These are phyloP conservation scores for Leptobrachium leishanense DNA, from an alignment of 2,113 vertebrate species.

Conservation along the genomic window DNA sequence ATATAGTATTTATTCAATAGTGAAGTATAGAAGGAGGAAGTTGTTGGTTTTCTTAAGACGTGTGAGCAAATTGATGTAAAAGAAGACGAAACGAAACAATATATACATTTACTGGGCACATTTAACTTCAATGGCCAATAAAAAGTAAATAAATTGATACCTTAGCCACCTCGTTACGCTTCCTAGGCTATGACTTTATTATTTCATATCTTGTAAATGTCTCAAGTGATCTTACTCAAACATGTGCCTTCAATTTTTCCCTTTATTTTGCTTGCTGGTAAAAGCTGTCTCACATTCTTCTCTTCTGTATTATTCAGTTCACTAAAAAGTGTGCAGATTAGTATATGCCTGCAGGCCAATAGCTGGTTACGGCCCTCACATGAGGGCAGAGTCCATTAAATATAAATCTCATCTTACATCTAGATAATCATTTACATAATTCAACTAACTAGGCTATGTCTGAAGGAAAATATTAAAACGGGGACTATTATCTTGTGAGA, in stretches of 20 bases:
- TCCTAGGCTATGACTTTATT: conserved; percentile 23
- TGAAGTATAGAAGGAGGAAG: no score
- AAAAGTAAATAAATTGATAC: conserved; percentile 26
- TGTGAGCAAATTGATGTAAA: no score
- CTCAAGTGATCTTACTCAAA: conserved; percentile 1
- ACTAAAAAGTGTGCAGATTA: conserved; percentile 17
- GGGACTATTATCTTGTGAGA: not conserved
- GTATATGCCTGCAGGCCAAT: conserved; percentile 16
- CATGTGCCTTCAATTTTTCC: not conserved
- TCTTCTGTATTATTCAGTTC: not conserved
- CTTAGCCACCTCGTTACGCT: conserved; percentile 32
- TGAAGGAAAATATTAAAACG: conserved; percentile 28
- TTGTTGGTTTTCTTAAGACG: no score
- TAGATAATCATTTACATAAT: conserved; percentile 36
- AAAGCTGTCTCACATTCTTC: conserved; percentile 3
- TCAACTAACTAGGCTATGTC: conserved; percentile 31
- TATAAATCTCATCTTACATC: conserved; percentile 26
- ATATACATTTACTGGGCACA: not conserved
- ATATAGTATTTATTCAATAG: no score
- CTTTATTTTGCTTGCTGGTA: not conserved
- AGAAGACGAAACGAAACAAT: no score
- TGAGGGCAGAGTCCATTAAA: conserved; percentile 1
- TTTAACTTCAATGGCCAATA: conserved; percentile 33
- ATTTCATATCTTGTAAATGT: conserved; percentile 28
- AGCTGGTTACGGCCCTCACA: conserved; percentile 15